These are phyloP conservation scores for Ephestia elutella DNA, from an alignment of 1,140 invertebrate species.

Conservation along the genomic window DNA sequence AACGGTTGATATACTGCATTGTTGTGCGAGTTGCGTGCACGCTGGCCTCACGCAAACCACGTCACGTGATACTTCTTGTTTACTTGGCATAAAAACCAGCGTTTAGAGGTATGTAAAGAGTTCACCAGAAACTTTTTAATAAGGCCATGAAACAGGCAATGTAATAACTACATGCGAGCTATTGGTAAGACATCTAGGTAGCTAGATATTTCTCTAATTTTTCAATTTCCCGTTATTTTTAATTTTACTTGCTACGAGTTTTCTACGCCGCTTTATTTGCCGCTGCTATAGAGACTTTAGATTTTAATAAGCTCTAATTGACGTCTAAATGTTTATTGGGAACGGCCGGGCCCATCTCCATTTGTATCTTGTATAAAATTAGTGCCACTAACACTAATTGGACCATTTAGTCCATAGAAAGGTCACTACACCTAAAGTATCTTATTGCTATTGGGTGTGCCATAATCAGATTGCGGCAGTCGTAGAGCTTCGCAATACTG, in stretches of 20 bases:
- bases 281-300: too few relatives aligned
- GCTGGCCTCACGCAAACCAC: constrained; percentile 28
- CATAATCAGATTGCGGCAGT: constrained; percentile 71
- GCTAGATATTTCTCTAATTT: too few relatives aligned
- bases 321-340: too few relatives aligned
- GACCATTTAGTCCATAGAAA: not conserved
- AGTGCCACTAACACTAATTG: not conserved
- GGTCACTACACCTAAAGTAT: constrained; percentile 1
- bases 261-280: too few relatives aligned
- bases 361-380: not conserved
- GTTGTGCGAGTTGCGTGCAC: constrained; percentile 34
- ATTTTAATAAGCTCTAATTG: too few relatives aligned
- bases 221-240: too few relatives aligned
- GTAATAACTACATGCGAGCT: too few relatives aligned
- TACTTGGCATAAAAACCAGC: constrained; percentile 6
- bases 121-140: not conserved
- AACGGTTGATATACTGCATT: constrained; percentile 28
- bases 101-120: too few relatives aligned
- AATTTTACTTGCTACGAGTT: not conserved
- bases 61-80: constrained; percentile 21
- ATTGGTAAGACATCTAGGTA: not conserved
- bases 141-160: not conserved
- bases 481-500: constrained; percentile 58
- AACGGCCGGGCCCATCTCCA: not conserved
- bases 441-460: constrained; percentile 43